Percentiles rank a stretch among this genome's conserved stretches.
phyloP scores from a whole-genome alignment of 2,113 vertebrate genomes.

The Sclerurus mexicanus region DNA sequence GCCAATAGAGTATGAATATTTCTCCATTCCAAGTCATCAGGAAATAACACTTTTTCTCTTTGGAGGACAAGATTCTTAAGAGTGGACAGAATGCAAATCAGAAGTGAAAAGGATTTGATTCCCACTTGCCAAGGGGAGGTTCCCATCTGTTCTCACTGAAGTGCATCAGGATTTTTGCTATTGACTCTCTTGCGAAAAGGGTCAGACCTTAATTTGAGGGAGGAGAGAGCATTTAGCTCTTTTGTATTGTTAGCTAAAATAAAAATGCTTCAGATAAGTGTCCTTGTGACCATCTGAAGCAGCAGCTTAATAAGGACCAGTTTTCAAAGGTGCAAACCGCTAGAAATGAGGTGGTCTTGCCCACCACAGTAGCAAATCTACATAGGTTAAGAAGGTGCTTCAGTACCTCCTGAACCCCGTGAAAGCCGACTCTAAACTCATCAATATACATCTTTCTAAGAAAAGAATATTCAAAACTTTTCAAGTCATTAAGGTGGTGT shows the following conservation, averaged over 20 bases:
- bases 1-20: not conserved
- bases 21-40: not conserved
- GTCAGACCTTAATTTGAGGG: not conserved
- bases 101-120: not conserved
- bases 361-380: not conserved
- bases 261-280: not conserved
- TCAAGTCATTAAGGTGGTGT: not conserved
- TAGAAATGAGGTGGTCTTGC: not conserved
- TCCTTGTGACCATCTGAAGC: not conserved
- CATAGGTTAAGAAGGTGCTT: not conserved
- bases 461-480: not conserved
- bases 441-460: not conserved
- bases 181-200: not conserved
- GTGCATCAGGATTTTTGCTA: not conserved
- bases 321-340: not conserved
- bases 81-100: not conserved
- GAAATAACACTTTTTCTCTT: conserved; percentile 3
- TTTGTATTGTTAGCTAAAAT: not conserved
- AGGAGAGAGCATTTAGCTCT: not conserved
- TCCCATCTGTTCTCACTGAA: not conserved
- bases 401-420: not conserved
- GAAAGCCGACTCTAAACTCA: not conserved
- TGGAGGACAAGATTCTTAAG: conserved; percentile 7
- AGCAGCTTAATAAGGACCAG: not conserved
- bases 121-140: not conserved